Conservation (phyloP, 2,888 invertebrate genomes). For the Drosophila buzzatii region DNA sequence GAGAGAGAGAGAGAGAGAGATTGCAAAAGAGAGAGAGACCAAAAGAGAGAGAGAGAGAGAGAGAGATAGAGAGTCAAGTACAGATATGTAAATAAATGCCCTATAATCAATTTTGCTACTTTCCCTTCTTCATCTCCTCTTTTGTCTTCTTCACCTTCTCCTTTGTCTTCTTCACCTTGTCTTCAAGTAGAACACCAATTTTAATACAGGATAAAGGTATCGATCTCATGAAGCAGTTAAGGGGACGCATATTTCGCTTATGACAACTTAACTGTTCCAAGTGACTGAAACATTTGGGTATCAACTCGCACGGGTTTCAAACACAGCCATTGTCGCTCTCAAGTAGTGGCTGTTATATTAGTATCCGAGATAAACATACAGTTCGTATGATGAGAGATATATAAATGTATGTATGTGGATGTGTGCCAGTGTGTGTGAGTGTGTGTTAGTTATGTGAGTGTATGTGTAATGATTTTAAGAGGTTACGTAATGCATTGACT, state of each 20-base stretch:
- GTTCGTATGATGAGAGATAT: conserved; percentile 1
- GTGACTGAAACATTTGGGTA: background rate
- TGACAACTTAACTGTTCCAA: no score
- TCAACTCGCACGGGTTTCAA: conserved; percentile 8
- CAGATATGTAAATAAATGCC: background rate
- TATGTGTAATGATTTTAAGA: conserved; percentile 5
- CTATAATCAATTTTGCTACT: background rate
- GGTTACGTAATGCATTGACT: conserved; percentile 11
- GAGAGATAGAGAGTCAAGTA: background rate
- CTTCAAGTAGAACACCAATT: background rate
- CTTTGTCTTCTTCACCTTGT: background rate
- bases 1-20: background rate
- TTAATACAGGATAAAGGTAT: background rate
- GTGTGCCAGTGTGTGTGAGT: background rate
- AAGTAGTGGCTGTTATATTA: background rate
- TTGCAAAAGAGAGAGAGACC: no score
- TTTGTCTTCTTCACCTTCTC: background rate
- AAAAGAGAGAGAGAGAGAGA: background rate
- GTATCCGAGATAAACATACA: conserved; percentile 1
- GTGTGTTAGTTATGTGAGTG: conserved; percentile 1
- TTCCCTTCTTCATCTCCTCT: background rate
- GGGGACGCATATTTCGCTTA: no score
- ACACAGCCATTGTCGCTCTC: conserved; percentile 16
- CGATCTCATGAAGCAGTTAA: background rate
- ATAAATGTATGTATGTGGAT: background rate